These are phyloP conservation scores for Myxocyprinus asiaticus DNA, from an alignment of 2,113 vertebrate genomes.

Conservation along the genomic window DNA sequence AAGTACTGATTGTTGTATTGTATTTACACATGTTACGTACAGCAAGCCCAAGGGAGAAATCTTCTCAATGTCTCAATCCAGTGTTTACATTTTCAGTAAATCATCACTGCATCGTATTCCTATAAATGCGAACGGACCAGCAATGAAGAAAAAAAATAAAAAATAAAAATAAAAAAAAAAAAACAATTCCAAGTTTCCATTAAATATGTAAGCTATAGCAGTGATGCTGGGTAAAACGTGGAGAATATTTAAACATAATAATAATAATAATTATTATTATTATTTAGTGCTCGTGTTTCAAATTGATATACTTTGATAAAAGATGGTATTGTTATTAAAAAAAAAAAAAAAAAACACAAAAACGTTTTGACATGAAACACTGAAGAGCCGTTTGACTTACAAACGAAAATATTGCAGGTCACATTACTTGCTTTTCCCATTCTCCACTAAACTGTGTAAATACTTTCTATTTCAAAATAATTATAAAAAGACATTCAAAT, in stretches of 20 bases:
- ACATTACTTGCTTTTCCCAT: conserved; percentile 27
- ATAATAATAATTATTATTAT: conserved; percentile 34
- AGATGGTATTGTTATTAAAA: conserved; percentile 23
- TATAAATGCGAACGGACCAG: conserved; percentile 43
- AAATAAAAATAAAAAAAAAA: no score
- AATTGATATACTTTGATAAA: conserved; percentile 58
- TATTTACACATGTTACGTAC: conserved; percentile 36
- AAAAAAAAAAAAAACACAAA: neutral
- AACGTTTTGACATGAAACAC: no score
- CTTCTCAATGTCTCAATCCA: conserved; percentile 8
- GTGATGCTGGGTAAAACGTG: no score
- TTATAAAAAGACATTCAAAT: conserved; percentile 40
- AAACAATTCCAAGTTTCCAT: no score
- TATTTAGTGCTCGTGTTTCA: conserved; percentile 40
- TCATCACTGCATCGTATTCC: conserved; percentile 15
- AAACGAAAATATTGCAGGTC: conserved; percentile 37
- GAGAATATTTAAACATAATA: conserved; percentile 39
- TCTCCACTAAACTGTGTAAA: conserved; percentile 24
- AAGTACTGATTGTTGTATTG: conserved; percentile 26
- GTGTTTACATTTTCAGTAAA: conserved; percentile 34
- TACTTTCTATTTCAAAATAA: conserved; percentile 36
- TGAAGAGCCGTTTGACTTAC: no score
- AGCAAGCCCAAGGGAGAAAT: conserved; percentile 21
- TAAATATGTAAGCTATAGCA: no score
- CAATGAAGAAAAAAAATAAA: conserved; percentile 19